Conservation (phyloP, 2,113 vertebrate species). For the Circaetus cinerascens region DNA sequence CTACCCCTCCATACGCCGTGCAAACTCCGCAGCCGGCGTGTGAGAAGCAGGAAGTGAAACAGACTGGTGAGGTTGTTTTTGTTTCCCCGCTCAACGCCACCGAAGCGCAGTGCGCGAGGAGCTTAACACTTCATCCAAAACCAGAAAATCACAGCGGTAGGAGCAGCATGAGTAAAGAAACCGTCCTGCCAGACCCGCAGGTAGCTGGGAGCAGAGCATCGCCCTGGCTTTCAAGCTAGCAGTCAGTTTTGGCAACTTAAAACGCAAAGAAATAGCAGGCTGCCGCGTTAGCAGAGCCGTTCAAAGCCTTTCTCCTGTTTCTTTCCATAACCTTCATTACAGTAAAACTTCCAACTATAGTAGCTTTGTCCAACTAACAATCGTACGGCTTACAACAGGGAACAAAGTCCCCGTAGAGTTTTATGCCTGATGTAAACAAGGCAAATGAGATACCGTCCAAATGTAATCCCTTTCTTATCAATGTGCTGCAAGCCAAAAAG, state of each 20-base stretch:
- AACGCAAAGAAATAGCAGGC: neutral
- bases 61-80: neutral
- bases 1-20: fast-evolving
- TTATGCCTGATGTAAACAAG: conserved; percentile 25
- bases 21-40: neutral
- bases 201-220: neutral
- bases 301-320: conserved; percentile 1
- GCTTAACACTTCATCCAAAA: neutral
- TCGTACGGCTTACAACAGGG: neutral
- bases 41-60: conserved; percentile 62
- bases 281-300: neutral
- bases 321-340: neutral
- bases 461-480: conserved; percentile 14
- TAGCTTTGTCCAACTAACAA: neutral
- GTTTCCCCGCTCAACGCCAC: neutral
- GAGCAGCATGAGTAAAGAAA: neutral
- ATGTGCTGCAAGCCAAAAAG: neutral
- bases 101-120: neutral
- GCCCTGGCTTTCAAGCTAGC: neutral
- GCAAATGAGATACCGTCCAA: neutral
- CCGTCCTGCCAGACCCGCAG: neutral
- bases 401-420: neutral
- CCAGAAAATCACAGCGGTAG: neutral
- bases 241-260: neutral
- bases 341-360: neutral